Evolutionary conservation across 2,113 vertebrate genomes (phyloP).

Genomic region (Gambusia holbrooki): DNA sequence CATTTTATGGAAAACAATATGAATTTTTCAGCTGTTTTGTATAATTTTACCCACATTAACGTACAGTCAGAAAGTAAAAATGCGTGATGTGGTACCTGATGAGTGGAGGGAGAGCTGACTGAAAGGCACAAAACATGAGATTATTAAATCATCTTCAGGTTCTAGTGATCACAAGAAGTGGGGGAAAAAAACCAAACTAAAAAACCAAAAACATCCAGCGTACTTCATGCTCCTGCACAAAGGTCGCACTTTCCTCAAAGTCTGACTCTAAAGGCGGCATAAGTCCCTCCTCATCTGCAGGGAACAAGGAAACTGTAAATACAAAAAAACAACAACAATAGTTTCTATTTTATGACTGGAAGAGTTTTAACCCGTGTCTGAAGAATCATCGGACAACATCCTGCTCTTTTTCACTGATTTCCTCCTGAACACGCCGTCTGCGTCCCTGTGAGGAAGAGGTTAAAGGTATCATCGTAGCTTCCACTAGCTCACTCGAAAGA

Average conservation of each 20-base stretch:
- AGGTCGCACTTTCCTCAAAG: constrained; percentile 38
- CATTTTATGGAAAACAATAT: no score
- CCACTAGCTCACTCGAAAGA: no score
- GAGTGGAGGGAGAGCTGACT: not conserved
- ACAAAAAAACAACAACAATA: not conserved
- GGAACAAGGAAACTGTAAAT: not conserved
- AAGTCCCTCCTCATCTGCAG: constrained; percentile 19
- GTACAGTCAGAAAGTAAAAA: not conserved
- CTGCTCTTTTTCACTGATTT: rapidly evolving
- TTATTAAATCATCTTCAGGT: constrained; percentile 1
- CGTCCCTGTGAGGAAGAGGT: constrained; percentile 24
- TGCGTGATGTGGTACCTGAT: constrained; percentile 19
- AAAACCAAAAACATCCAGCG: not conserved
- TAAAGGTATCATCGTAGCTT: not conserved
- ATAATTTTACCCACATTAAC: not conserved
- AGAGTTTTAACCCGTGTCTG: constrained; percentile 40
- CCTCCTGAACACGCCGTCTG: not conserved
- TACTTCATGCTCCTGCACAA: constrained; percentile 22
- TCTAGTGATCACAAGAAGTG: not conserved
- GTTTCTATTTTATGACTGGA: not conserved
- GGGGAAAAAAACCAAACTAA: no score
- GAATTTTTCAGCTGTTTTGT: not conserved
- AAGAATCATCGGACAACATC: not conserved
- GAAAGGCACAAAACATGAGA: not conserved
- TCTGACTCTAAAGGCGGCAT: constrained; percentile 57